Base-by-base conservation (phyloP, 2,797 vertebrate species). In the Tinamus major region DNA sequence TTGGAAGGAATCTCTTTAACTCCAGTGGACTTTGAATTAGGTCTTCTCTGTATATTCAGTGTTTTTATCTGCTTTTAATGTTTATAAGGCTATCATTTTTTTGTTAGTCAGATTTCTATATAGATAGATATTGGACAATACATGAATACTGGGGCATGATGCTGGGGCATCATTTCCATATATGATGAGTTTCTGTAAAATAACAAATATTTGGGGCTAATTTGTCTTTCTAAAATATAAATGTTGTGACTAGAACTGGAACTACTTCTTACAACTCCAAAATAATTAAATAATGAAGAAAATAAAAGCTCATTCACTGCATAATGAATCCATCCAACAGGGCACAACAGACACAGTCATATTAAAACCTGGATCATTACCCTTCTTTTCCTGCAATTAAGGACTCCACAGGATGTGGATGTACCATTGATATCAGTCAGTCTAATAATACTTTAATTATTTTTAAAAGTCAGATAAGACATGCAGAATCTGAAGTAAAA, bases 331-430 rank as follows among this genome's bases (percentile, higher is more conserved):
- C 75, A 92, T 85, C 87, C 92, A 95, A 94, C 85, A 86, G 89
- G 85, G 68, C 89, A 90, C 92, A 88, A 92, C 77, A 93, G 94
- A 92, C 59, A 94, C 37, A 95, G 94, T 82, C 69, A 46, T 95
- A 95, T 95, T 94, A 95, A 94, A 96, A 92, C 62, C 89, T 94
- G 92, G 83, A 96, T 96, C 91, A 94, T 95, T 96, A 92, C 91
- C 95, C 93, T 94, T 94, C 90, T 95, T 95, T 94, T 92, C 88
- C 94, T 94, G 92, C 93, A 96, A 94, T 97, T 95, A 94, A 88
- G 74, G 56, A 41, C 96, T 94, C 93, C 82, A 79, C 91, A 77
- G 94, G 94, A 96, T 91, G 71, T 90, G 91, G 79, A 90, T 89
- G 75, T 96, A 92, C 78, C 75, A 88, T 84, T 94, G 92, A 92